Base-by-base conservation (phyloP, 2,888 invertebrate species). In the Pollenia labialis region DNA sequence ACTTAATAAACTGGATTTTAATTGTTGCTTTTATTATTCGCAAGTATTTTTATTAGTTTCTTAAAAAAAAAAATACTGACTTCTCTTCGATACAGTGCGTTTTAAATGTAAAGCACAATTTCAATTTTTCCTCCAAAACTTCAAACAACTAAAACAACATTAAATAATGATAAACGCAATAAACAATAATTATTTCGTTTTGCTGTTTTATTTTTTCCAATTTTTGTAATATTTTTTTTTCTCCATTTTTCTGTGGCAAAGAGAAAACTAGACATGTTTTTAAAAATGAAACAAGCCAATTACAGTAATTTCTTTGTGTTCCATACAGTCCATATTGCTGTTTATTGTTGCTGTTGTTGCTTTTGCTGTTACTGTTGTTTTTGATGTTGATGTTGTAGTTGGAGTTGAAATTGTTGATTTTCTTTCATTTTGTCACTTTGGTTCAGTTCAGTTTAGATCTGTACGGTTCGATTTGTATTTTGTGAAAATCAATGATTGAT, bases 401-500 rank as follows among this genome's bases (percentile, higher is more conserved):
- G 64, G 52, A 64, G 52, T 44, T 68, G 48, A 68, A 69, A 69
- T 79, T 18, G 58, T 69, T 60, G 69, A 60, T 42, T 79, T 76
- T 69, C 60, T 69, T 79, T 60, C 69, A 42, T 54, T 42, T 75
- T 71, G 77, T 76, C 60, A 72, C 46, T 75, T 81, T 44, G 52
- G 48, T 66, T 74, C 56, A 48, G 50, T 62, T 74, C 23, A 66
- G 44, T 68, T 52, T 18, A 12, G 10, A 11, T 81, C 58, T 60
- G 40, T 74, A 50, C 48, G 71, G 48, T 62, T 71, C 23, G 32
- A 32, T 80, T 71, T 81, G 71, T 62, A 64, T 74, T 82, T 81
- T 87, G 87, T 87, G 84, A 84, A 87, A 87, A 87, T 81, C 87
- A 77, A 87, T 87, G 87, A 87, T 87, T 87, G 87, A 86, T 86